phyloP scores from a whole-genome alignment of 2,113 vertebrate species.

The Cynopterus brachyotis region DNA sequence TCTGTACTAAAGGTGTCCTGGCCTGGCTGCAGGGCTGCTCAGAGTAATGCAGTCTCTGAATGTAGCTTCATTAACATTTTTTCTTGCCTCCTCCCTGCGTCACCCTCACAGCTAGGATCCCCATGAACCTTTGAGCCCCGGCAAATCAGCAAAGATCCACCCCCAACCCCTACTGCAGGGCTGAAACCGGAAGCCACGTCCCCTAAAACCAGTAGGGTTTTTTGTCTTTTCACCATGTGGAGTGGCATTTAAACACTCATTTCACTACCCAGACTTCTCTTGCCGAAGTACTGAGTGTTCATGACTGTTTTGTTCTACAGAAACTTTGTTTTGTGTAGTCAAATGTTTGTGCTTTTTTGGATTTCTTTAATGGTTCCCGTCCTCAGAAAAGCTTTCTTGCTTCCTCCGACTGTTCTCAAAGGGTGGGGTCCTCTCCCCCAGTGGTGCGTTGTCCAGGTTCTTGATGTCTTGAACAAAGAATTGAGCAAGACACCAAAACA shows the following conservation, averaged over 20 bases:
- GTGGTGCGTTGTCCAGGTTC: too few species aligned
- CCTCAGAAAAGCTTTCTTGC: neutral
- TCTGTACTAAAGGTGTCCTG: too few species aligned
- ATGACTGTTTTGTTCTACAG: neutral
- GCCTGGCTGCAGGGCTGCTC: too few species aligned
- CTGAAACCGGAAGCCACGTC: neutral
- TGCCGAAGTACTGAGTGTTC: neutral
- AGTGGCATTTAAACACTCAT: neutral
- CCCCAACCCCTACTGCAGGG: too few species aligned
- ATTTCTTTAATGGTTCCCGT: neutral
- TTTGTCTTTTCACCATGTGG: neutral
- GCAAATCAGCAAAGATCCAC: neutral
- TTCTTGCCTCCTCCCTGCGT: too few species aligned
- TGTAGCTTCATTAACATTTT: too few species aligned
- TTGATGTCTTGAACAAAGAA: too few species aligned
- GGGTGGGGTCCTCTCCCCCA: too few species aligned
- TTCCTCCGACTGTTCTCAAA: neutral
- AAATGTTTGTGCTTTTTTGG: neutral
- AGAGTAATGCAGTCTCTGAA: too few species aligned
- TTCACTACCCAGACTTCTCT: neutral
- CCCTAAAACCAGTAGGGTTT: neutral
- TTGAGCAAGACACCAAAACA: too few species aligned
- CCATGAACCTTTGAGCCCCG: neutral
- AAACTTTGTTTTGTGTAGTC: neutral
- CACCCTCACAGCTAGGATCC: neutral